Percentiles rank a stretch among this genome's conserved stretches.
Conservation (phyloP, 2,888 invertebrate species). For the Melitaea athalia region DNA sequence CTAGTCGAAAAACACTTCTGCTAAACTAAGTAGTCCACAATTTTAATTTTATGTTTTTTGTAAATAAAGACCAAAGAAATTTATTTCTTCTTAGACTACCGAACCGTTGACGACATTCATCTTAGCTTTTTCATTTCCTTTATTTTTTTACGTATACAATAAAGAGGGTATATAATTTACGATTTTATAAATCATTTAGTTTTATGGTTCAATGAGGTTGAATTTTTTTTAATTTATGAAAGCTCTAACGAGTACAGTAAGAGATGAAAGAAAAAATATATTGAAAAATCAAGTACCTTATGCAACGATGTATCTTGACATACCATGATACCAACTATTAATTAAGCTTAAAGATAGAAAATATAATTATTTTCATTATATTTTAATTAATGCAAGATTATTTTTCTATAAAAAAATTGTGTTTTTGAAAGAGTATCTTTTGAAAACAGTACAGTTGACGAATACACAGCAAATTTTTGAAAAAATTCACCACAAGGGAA, state of each 20-base stretch:
- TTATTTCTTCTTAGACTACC: constrained; percentile 23
- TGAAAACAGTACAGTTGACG: too few species aligned
- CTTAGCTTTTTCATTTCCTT: constrained; percentile 41
- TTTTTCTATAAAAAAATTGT: too few species aligned
- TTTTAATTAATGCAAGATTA: too few species aligned
- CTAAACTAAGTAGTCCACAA: neutral
- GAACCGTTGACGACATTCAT: constrained; percentile 36
- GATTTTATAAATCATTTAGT: constrained; percentile 15
- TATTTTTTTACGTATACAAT: constrained; percentile 30
- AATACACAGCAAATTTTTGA: too few species aligned
- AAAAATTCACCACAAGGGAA: too few species aligned
- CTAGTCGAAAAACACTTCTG: too few species aligned
- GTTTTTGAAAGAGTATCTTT: too few species aligned
- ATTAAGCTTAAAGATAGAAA: too few species aligned
- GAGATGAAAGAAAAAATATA: neutral
- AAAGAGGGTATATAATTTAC: constrained; percentile 14
- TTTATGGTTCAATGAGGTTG: constrained; percentile 13
- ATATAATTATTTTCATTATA: too few species aligned
- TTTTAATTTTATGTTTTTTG: neutral
- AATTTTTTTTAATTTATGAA: neutral
- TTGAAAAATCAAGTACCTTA: neutral
- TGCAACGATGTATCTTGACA: neutral
- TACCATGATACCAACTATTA: too few species aligned
- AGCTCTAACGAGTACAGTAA: neutral
- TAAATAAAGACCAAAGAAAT: constrained; percentile 1